A percentile compares a stretch with the other conserved stretches of the same genome.
These are phyloP conservation scores for Pseudochirops corinnae DNA, from an alignment of 2,797 vertebrate genomes.

Conservation along the genomic window DNA sequence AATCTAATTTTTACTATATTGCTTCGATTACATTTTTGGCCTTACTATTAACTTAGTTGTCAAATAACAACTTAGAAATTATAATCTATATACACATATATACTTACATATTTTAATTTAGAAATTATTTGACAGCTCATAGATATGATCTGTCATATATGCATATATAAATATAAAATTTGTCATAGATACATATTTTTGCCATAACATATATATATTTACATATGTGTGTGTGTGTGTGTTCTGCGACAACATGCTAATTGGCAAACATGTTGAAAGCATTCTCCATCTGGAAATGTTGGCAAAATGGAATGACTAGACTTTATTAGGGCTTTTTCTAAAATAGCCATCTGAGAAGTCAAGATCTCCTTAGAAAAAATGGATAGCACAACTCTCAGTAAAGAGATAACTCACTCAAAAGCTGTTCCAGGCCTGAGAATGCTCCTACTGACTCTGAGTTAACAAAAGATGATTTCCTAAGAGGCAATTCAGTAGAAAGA, in stretches of 20 bases:
- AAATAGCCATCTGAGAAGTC: background rate
- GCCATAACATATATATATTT: too few relatives aligned
- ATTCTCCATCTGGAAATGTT: conserved; percentile 61
- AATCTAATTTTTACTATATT: conserved; percentile 1
- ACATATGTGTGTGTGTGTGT: background rate
- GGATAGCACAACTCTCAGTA: background rate
- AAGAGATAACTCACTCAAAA: background rate
- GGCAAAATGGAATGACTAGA: conserved; percentile 52
- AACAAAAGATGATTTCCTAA: background rate
- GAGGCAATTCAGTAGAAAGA: background rate
- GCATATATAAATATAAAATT: too few relatives aligned
- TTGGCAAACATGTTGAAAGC: conserved; percentile 56
- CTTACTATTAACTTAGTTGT: conserved; percentile 53
- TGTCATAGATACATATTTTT: too few relatives aligned
- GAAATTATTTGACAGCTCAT: background rate
- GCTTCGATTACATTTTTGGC: conserved; percentile 55
- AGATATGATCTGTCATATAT: background rate
- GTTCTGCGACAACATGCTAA: conserved; percentile 57
- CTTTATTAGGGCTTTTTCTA: conserved; percentile 32
- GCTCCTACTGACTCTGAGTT: background rate
- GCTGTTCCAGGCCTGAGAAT: background rate
- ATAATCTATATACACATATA: background rate
- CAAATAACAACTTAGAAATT: conserved; percentile 60
- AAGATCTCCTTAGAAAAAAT: background rate
- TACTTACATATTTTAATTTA: background rate